phyloP scores from a whole-genome alignment of 2,113 vertebrate species.

The Saccopteryx bilineata region DNA sequence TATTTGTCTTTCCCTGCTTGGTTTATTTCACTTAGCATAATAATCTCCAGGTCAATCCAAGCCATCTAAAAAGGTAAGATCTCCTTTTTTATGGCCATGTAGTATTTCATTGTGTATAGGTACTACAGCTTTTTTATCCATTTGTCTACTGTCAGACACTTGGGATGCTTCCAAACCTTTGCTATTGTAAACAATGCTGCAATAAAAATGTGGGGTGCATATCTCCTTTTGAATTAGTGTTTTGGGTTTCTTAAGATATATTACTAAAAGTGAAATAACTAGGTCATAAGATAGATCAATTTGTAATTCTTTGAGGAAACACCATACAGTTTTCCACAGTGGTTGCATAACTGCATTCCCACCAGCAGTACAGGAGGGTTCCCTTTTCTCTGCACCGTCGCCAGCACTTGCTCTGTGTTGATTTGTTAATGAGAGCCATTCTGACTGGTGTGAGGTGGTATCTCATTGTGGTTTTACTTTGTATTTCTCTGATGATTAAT shows the following conservation, averaged over 20 bases:
- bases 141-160: background rate
- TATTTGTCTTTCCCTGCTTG: background rate
- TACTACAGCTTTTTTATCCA: background rate
- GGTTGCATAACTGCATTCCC: background rate
- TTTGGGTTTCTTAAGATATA: background rate
- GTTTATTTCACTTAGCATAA: background rate
- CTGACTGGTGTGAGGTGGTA: background rate
- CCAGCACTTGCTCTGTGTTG: background rate
- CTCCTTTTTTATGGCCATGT: background rate
- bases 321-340: background rate
- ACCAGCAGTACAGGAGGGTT: background rate
- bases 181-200: background rate
- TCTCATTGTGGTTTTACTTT: background rate
- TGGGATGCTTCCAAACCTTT: background rate
- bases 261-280: background rate
- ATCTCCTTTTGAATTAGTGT: background rate
- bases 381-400: background rate
- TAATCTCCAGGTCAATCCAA: background rate
- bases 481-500: background rate
- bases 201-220: background rate
- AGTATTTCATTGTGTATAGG: background rate
- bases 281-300: background rate
- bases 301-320: background rate
- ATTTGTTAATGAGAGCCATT: background rate
- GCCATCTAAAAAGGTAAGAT: background rate